Conservation (phyloP, 35 echinoderm and acorn worm species). For the Stichopus chloronotus region DNA sequence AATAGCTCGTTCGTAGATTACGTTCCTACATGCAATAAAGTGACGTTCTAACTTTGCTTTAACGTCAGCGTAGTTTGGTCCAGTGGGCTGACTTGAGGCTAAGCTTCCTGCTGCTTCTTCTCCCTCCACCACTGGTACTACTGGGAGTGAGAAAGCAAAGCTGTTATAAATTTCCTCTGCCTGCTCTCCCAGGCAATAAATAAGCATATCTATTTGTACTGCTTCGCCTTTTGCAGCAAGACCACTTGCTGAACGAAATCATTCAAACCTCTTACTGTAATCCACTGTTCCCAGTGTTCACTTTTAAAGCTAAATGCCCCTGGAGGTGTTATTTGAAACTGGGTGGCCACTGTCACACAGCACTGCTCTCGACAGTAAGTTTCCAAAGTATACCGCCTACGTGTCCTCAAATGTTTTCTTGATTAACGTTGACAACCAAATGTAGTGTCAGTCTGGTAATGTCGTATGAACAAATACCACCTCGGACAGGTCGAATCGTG, state of each 20-base stretch:
- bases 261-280: too few species aligned
- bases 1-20: too few species aligned
- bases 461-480: too few species aligned
- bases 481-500: too few species aligned
- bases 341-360: too few species aligned
- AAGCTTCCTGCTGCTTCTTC: background rate
- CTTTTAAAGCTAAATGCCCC: background rate
- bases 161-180: constrained; percentile 16
- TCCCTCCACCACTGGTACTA: background rate
- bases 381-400: too few species aligned
- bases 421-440: too few species aligned
- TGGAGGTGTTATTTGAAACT: too few species aligned
- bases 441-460: too few species aligned
- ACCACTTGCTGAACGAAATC: constrained; percentile 35
- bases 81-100: background rate
- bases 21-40: too few species aligned
- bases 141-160: background rate
- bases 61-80: background rate
- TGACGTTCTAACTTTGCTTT: background rate
- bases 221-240: background rate
- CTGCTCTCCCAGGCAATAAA: constrained; percentile 11
- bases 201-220: background rate
- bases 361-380: too few species aligned
- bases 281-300: constrained; percentile 57
- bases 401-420: too few species aligned